phyloP scores from a whole-genome alignment of 2,888 invertebrate genomes.

The Drosophila anceps region DNA sequence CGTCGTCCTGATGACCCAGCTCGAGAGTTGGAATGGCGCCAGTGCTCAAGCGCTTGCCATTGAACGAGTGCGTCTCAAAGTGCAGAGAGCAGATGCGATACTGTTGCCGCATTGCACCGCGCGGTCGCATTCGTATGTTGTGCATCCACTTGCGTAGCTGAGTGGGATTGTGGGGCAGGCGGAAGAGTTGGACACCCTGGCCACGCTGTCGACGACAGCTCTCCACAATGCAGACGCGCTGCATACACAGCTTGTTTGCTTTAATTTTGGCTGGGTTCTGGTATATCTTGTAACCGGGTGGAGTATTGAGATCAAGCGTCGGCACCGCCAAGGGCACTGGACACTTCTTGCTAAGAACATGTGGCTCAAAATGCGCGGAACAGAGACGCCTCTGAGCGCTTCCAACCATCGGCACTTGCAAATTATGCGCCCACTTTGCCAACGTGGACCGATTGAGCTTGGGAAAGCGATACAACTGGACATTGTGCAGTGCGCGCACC shows the following conservation, averaged over 20 bases:
- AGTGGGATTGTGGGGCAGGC: conserved; percentile 75
- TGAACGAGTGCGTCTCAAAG: conserved; percentile 83
- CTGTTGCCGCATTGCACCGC: conserved; percentile 70
- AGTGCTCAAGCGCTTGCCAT: conserved; percentile 72
- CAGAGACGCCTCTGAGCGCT: conserved; percentile 80
- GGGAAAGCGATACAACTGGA: conserved; percentile 82
- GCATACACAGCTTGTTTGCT: conserved; percentile 72
- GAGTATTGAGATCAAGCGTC: conserved; percentile 77
- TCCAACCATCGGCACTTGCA: conserved; percentile 78
- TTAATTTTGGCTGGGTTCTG: conserved; percentile 81
- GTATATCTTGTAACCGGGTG: conserved; percentile 80
- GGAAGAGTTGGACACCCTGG: conserved; percentile 79
- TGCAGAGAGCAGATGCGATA: conserved; percentile 80
- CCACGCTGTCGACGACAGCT: conserved; percentile 75
- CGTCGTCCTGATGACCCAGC: conserved; percentile 74
- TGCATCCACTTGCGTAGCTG: conserved; percentile 81
- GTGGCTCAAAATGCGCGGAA: conserved; percentile 79
- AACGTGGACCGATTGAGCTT: conserved; percentile 78
- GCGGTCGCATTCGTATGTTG: conserved; percentile 75
- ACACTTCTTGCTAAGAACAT: conserved; percentile 81
- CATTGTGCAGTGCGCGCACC: conserved; percentile 73
- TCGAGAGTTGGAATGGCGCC: conserved; percentile 82
- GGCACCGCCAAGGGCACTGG: conserved; percentile 81
- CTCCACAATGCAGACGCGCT: conserved; percentile 78
- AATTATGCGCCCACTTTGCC: conserved; percentile 82